Base-by-base conservation (phyloP, 2,113 vertebrate genomes). In the Thamnaconus septentrionalis region DNA sequence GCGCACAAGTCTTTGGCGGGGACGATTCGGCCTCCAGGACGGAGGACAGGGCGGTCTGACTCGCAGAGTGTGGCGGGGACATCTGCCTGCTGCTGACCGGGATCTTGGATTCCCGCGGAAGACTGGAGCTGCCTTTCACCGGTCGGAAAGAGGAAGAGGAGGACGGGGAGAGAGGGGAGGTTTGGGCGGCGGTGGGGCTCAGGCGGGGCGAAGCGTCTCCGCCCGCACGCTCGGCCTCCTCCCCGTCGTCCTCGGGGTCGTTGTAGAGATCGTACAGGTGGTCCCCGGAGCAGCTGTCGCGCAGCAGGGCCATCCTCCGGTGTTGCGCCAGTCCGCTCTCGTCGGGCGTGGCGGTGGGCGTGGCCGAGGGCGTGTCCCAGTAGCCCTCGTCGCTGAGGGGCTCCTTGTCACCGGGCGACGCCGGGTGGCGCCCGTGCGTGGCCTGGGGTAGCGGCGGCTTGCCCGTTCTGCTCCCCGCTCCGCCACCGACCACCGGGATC, bases 331-430 rank as follows among this genome's bases (percentile, higher is more conserved):
- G 3, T 76, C 86, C 66, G 3, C 89, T 78, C 3, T 96, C 96
- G 52, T 96, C 95, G 0, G 95, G 96, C 68, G 96, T 94, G 0
- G 95, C 96, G 59, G 95, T 94, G 0, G 94, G 94, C 6, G 95
- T 96, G 0, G 95, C 95, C 0, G 95, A 94, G 31, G 94, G 94
- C 11, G 96, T 96, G 79, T 98, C 97, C 95, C 97, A 96, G 90
- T 96, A 97, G 57, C 96, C 96, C 80, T 98, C 95, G 0, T 98
- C 96, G 0, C 95, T 96, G 7, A 94, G 94, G 4, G 91, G 92
- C 57, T 97, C 95, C 78, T 94, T 94, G 39, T 93, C 93, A 8
- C 91, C 81, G 9, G 93, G 93, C 42, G 93, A 93, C 80, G 91
- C 90, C 49, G 90, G 90, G 47, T 77, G 82, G 52, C 75, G 84